Percentiles rank a stretch among this genome's conserved stretches.
These are phyloP conservation scores for Haliaeetus leucogaster DNA, from an alignment of 2,113 vertebrate genomes.

Conservation along the genomic window DNA sequence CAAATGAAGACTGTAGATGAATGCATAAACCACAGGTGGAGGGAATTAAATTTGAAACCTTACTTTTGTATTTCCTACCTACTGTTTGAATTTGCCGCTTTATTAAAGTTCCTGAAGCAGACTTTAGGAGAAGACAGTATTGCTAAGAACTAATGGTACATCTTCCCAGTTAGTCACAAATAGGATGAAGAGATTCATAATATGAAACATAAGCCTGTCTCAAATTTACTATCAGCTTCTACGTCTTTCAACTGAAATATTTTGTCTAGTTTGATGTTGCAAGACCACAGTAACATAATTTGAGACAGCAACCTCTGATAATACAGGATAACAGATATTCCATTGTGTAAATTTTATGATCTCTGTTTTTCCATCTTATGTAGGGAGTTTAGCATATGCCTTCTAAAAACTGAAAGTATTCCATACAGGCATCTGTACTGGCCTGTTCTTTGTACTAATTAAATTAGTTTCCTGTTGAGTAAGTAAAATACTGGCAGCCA, in stretches of 20 bases:
- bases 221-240: neutral
- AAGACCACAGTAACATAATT: neutral
- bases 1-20: neutral
- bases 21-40: neutral
- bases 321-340: neutral
- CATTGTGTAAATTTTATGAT: neutral
- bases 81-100: neutral
- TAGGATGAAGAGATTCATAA: neutral
- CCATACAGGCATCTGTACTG: constrained; percentile 9
- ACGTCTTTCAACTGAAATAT: neutral
- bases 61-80: neutral
- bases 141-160: neutral
- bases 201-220: neutral
- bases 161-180: neutral
- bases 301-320: constrained; percentile 17
- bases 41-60: neutral
- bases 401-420: constrained; percentile 33
- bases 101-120: neutral
- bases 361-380: constrained; percentile 1
- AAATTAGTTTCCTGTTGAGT: constrained; percentile 64
- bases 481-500: constrained; percentile 53
- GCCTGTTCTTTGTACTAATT: constrained; percentile 52
- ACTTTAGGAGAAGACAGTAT: neutral
- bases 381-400: neutral
- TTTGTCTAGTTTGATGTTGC: neutral